Base-by-base conservation (phyloP, 1,140 invertebrate species). In the Dinoponera quadriceps region DNA sequence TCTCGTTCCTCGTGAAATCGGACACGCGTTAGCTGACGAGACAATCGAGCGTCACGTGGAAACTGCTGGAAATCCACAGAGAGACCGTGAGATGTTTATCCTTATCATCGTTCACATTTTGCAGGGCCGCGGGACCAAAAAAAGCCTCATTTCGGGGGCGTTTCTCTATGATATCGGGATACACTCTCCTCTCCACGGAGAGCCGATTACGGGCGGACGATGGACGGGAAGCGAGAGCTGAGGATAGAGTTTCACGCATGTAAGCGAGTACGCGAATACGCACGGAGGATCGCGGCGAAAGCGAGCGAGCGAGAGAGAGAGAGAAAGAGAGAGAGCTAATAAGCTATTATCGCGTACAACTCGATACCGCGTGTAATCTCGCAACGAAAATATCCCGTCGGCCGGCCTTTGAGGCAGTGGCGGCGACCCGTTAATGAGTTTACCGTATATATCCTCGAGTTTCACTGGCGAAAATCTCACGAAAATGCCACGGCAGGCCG, bases 271-370 rank as follows among this genome's bases (percentile, higher is more conserved):
- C 9, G 13, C 57, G 29, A 1, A 11, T 9, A 3, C n/a, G 54
- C 7, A 33, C 18, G 16, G 5, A 49, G 29, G 57, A 75, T 74
- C 16, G 27, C 1, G 18, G 7, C 60, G 29, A 3, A 18, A 16
- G n/a, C 73, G 59, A n/a, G 16, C 18, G 18, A n/a, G 9, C 44
- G 29, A 4, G 11, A 16, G n/a, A 59, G 59, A 11, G 16, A 18
- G 18, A 33, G 44, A 57, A 78, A 16, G n/a, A 59, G 59, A 11
- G 16, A 18, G 18, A 33, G 44, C n/a, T n/a, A n/a, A n/a, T n/a
- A n/a, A 57, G 68, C 33, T 55, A 48, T 80, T 80, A 69, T 59
- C 65, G 65, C 38, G 33, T 65, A 69, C 75, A 69, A 55, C 29
- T n/a, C 44, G 74, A 55, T 29, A 57, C 51, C 29, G 27, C 27